phyloP scores from a whole-genome alignment of 2,888 invertebrate genomes.

The Epirrhoe tristata region DNA sequence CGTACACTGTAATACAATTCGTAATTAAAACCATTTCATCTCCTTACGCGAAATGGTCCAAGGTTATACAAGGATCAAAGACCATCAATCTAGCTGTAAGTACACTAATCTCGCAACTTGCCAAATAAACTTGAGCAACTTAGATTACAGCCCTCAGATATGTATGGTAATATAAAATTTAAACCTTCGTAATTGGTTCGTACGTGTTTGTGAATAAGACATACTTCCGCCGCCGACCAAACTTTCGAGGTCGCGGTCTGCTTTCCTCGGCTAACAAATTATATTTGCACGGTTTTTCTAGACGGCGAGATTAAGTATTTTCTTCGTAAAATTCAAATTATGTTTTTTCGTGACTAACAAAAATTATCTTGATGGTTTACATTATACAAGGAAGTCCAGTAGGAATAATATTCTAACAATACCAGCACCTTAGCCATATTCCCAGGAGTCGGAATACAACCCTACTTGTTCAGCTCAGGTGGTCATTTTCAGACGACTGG shows the following conservation, averaged over 20 bases:
- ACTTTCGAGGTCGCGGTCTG: conserved; percentile 53
- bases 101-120: conserved; percentile 35
- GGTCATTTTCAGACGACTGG: too few relatives aligned
- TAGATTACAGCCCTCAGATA: conserved; percentile 49
- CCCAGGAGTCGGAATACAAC: too few relatives aligned
- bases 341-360: too few relatives aligned
- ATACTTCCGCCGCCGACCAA: conserved; percentile 54
- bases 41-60: conserved; percentile 1
- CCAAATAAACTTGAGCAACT: conserved; percentile 49
- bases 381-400: too few relatives aligned
- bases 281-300: conserved; percentile 47
- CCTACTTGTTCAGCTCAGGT: too few relatives aligned
- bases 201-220: conserved; percentile 65
- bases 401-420: too few relatives aligned
- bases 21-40: not conserved
- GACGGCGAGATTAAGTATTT: not conserved
- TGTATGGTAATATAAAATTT: conserved; percentile 61
- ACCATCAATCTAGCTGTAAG: conserved; percentile 22
- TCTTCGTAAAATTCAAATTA: not conserved
- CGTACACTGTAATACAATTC: not conserved
- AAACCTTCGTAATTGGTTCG: conserved; percentile 64
- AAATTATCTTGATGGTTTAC: too few relatives aligned
- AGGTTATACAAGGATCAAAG: conserved; percentile 5
- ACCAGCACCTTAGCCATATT: too few relatives aligned
- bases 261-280: conserved; percentile 50